Evolutionary conservation across 2,888 invertebrate genomes (phyloP), one percentile per base, ranked within the genome.

Genomic region (Sarcophaga rosellei): DNA sequence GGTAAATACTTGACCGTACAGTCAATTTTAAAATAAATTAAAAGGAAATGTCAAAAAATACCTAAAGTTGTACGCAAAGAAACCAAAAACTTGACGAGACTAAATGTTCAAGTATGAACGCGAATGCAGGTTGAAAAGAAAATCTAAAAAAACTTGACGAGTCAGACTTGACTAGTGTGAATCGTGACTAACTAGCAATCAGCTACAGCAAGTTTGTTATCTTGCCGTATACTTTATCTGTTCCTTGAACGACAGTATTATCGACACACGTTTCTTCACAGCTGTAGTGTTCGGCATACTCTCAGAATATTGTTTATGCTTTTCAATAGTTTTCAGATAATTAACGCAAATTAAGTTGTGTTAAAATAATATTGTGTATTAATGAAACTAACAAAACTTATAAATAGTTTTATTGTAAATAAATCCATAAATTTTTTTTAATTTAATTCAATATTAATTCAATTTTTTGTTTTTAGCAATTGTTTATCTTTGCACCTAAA

Each of bases 361-460:
- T 17, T 66, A n/a, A 20, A 17, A 35, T 66, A 53, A 53, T 63
- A 53, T 75, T 25, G 12, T 69, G 11, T 66, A 63, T 81, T 63
- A 81, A 81, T 75, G 81, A 81, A 63, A 81, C 21, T 75, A 15
- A 8, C 20, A 2, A 62, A 75, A 53, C 23, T 62, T 45, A 11
- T 44, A 5, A 53, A 23, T 20, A 57, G 57, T 5, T 72, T 57
- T 23, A 65, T 44, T 72, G 79, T 79, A 23, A 79, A 70, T 75
- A 53, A 17, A 25, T 65, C 25, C 6, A 20, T 23, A n/a, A 12
- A 45, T 62, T 45, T 15, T 8, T 62, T 62, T 45, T 15, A 25
- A 57, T 17, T 57, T n/a, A 35, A 20, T 57, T 35, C 1, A 20
- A 20, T 20, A 53, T 62, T 15, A 23, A 15, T 11, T 47, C 0